These are phyloP conservation scores for Puffinus mauretanicus DNA, from an alignment of 2,113 vertebrate species.

Conservation along the genomic window DNA sequence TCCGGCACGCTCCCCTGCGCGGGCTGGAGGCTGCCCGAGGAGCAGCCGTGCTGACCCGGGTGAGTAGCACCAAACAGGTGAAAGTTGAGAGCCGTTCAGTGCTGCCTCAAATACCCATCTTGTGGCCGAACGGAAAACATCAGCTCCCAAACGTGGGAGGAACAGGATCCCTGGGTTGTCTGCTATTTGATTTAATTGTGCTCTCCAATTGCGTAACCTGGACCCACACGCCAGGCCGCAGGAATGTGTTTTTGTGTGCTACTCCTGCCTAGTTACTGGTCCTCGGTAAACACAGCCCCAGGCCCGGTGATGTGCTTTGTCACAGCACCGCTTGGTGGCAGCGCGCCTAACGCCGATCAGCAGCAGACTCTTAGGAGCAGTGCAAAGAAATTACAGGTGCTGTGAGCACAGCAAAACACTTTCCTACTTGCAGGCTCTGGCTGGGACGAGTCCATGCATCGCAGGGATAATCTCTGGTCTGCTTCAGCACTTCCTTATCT, in stretches of 20 bases:
- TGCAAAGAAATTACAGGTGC: neutral
- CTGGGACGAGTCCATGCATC: fast-evolving
- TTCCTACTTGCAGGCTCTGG: fast-evolving
- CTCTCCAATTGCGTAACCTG: neutral
- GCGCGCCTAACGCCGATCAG: fast-evolving
- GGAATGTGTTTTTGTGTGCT: slow-evolving; percentile 19
- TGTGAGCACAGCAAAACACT: neutral
- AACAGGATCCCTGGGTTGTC: neutral
- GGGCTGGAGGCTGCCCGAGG: neutral
- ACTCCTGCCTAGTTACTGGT: neutral
- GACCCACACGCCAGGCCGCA: neutral
- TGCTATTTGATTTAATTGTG: neutral
- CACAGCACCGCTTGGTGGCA: neutral
- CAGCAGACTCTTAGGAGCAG: fast-evolving
- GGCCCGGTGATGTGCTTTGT: neutral
- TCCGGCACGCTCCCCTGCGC: fast-evolving
- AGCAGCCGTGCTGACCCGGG: neutral
- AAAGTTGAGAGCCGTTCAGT: fast-evolving
- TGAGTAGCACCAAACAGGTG: neutral
- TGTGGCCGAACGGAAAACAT: neutral
- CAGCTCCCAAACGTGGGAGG: neutral
- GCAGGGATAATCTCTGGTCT: neutral
- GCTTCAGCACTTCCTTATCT: neutral
- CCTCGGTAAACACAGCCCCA: neutral
- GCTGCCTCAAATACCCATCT: fast-evolving